phyloP scores from a whole-genome alignment of 2,113 vertebrate species.

The Anguilla japonica region DNA sequence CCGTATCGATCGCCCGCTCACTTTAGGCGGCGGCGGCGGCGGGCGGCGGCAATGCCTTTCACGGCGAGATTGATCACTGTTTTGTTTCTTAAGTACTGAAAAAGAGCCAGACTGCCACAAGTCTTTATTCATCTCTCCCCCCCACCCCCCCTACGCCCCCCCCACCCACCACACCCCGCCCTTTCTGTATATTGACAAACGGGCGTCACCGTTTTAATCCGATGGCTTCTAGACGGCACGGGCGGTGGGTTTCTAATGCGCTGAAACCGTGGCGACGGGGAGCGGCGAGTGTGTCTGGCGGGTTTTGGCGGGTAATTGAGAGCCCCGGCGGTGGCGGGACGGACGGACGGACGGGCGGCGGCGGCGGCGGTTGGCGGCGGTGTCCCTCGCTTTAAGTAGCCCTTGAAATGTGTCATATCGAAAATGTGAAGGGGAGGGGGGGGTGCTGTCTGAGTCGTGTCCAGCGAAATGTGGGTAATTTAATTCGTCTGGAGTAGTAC shows the following conservation, averaged over 20 bases:
- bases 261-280: neutral
- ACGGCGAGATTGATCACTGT: constrained; percentile 7
- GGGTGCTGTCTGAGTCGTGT: constrained; percentile 33
- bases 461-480: constrained; percentile 36
- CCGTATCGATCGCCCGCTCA: neutral
- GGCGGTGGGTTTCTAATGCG: neutral
- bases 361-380: constrained; percentile 35
- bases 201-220: neutral
- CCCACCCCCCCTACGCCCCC: too few relatives aligned
- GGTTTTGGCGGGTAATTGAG: constrained; percentile 10
- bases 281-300: constrained; percentile 17
- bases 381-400: constrained; percentile 36
- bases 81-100: constrained; percentile 2
- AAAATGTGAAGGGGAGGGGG: neutral
- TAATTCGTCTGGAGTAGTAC: constrained; percentile 43
- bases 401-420: constrained; percentile 38
- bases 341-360: too few relatives aligned
- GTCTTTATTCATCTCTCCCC: neutral
- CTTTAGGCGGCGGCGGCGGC: neutral
- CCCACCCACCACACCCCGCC: too few relatives aligned
- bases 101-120: neutral
- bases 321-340: constrained; percentile 23
- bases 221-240: neutral
- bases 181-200: neutral
- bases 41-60: neutral